Conservation (phyloP, 2,797 vertebrate species). For the Chelidonichthys spinosus region DNA sequence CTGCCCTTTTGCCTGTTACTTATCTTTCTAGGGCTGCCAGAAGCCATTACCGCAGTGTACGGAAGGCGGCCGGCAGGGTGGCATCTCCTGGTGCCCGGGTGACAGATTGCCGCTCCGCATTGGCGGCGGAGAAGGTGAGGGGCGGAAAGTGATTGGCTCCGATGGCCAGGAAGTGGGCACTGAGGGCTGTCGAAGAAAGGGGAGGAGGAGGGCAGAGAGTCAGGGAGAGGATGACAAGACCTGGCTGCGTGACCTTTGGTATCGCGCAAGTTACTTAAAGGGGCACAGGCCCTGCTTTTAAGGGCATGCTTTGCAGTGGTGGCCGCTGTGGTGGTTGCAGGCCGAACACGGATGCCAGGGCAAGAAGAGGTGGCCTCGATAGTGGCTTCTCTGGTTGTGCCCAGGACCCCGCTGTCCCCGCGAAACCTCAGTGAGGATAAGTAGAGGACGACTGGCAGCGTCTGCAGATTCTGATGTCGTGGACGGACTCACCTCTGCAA, state of each 20-base stretch:
- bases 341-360: constrained; percentile 78
- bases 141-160: constrained; percentile 93
- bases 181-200: constrained; percentile 77
- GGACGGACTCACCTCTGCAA: constrained; percentile 67
- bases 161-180: constrained; percentile 94
- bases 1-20: constrained; percentile 79
- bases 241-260: constrained; percentile 86
- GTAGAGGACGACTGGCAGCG: constrained; percentile 71
- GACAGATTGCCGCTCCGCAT: constrained; percentile 98
- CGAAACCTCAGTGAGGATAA: constrained; percentile 68
- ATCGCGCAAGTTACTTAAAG: constrained; percentile 83
- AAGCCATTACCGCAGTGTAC: constrained; percentile 97
- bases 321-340: constrained; percentile 69
- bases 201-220: constrained; percentile 83
- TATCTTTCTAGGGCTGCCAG: constrained; percentile 92
- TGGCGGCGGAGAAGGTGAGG: constrained; percentile 91
- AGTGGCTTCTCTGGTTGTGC: constrained; percentile 61
- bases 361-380: constrained; percentile 73
- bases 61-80: constrained; percentile 97
- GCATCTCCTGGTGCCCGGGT: constrained; percentile 93
- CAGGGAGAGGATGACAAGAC: constrained; percentile 84
- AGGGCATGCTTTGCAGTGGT: constrained; percentile 82
- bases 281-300: constrained; percentile 78
- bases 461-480: constrained; percentile 50
- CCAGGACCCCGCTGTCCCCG: constrained; percentile 67